Evolutionary conservation across 1,140 invertebrate species (phyloP), one percentile per base, ranked within the genome.

Genomic region (Charaxes varanes): DNA sequence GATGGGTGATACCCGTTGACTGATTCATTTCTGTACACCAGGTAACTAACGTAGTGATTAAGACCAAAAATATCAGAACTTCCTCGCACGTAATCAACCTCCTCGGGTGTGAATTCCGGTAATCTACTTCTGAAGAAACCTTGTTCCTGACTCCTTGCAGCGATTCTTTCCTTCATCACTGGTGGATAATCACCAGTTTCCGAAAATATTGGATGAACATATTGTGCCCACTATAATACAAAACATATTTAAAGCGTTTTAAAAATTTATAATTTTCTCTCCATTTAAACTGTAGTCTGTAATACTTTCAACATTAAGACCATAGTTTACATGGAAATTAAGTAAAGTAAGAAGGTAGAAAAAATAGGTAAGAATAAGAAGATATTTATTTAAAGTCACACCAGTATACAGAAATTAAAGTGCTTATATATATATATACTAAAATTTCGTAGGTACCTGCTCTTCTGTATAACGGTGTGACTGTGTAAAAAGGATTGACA

Each of bases 11-110:
- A 35, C 4, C 47, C 53, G 7, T 40, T 7, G 0, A 50, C 48
- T 6, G 59, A 54, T 36, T 61, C 59, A 26, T 69, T 66, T 43
- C 63, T 65, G 30, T 66, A 63, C 3, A 52, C 50, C 6, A 49
- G 48, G 6, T 16, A 62, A 2, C 84, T 81, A 1, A 84, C 70
- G 41, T 90, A 90, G 28, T 85, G 77, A 41, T 89, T 90, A 1
- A 90, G 55, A 22, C 88, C 88, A 34, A 89, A 86, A 62, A 87
- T 88, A 47, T 90, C 88, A 0, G 83, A 76, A 7, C 71, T 72
- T 2, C 85, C 84, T 8, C 40, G 49, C 3, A 74, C 31, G 22
- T 55, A 63, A 8, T 60, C 57, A 8, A 68, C 43, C 47, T 78
- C 73, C 34, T 70, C 63, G 2, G 37, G 30, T 2, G 72, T 72